These are phyloP conservation scores for Rhopalosiphum padi DNA, from an alignment of 1,140 invertebrate species.

Conservation along the genomic window DNA sequence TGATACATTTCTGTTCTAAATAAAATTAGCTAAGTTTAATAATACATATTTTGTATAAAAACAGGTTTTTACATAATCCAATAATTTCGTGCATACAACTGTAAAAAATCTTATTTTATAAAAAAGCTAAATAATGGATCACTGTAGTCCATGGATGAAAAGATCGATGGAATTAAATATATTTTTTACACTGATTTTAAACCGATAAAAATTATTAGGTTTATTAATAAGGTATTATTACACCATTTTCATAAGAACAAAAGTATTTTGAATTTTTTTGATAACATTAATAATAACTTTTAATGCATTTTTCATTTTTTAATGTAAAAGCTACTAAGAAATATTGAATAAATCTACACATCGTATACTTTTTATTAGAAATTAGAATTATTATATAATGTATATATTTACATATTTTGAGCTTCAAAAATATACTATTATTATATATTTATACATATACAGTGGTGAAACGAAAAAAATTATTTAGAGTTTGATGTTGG, in stretches of 20 bases:
- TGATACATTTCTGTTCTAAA: not conserved
- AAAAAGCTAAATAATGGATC: not conserved
- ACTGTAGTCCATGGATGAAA: too few species aligned
- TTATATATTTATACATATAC: not conserved
- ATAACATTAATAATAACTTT: too few species aligned
- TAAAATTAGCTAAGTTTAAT: not conserved
- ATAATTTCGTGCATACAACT: not conserved
- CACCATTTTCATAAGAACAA: not conserved
- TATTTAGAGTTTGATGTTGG: not conserved
- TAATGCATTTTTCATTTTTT: not conserved
- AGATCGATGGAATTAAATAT: not conserved
- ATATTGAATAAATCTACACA: not conserved
- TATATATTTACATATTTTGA: not conserved
- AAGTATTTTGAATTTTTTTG: too few species aligned
- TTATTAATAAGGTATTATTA: not conserved
- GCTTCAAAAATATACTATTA: not conserved
- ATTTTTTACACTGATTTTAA: not conserved
- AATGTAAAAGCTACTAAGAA: not conserved
- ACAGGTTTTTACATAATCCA: not conserved
- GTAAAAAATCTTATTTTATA: not conserved
- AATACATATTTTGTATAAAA: not conserved
- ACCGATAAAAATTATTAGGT: not conserved
- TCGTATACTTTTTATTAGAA: too few species aligned
- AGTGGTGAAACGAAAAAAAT: not conserved
- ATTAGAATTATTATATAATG: not conserved